Conservation (phyloP, 1,140 invertebrate genomes). For the Ephestia elutella region DNA sequence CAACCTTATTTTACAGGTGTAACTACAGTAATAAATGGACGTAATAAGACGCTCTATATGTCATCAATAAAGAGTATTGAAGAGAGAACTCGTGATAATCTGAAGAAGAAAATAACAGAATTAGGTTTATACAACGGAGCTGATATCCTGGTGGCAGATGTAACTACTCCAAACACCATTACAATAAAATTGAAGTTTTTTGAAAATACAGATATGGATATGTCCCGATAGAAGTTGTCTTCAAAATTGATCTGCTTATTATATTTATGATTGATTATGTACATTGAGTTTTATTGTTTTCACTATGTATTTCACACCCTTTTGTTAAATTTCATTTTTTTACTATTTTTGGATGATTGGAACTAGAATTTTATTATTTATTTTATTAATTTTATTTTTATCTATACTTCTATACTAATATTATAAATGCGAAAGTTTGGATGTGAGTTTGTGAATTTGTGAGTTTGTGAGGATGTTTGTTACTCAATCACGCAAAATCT, state of each 20-base stretch:
- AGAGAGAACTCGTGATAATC: constrained; percentile 88
- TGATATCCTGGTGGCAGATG: constrained; percentile 91
- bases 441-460: too few species aligned
- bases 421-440: too few species aligned
- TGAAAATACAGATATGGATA: constrained; percentile 71
- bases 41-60: constrained; percentile 95
- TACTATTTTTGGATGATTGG: too few species aligned
- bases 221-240: constrained; percentile 39
- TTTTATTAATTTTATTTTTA: too few species aligned
- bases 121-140: constrained; percentile 87
- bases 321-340: too few species aligned
- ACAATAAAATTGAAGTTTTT: constrained; percentile 79
- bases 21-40: constrained; percentile 86
- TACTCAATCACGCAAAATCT: too few species aligned
- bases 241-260: background rate
- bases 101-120: constrained; percentile 90
- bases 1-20: constrained; percentile 74
- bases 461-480: too few species aligned
- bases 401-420: too few species aligned
- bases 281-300: too few species aligned
- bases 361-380: too few species aligned
- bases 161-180: constrained; percentile 89
- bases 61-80: constrained; percentile 92
- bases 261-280: too few species aligned
- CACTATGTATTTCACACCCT: too few species aligned